Evolutionary conservation across 1,140 invertebrate species (phyloP), one percentile per base, ranked within the genome.

Genomic region (Zaprionus kolodkinae): DNA sequence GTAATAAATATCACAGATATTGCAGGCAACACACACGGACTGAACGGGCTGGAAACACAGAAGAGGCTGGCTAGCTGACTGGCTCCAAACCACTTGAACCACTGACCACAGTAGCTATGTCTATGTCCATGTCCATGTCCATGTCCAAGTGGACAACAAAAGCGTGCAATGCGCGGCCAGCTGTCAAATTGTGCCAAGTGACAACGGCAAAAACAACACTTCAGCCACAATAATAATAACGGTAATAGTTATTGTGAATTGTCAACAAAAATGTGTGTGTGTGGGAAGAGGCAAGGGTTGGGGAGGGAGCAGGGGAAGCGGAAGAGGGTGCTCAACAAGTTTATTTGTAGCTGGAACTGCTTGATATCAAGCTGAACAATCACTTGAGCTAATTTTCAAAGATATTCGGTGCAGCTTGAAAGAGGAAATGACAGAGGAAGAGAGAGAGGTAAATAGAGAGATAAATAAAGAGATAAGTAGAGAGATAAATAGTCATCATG

Each of bases 111-210:
- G 66, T 38, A 69, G 57, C 71, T 50, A 45, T 69, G 56, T 68
- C 65, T 38, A 45, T 69, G 56, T 68, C 65, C 71, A 70, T n/a
- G n/a, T n/a, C n/a, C 57, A 45, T 69, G 56, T 68, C 65, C 50
- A 45, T 69, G 56, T 68, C 65, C 71, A 70, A 70, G 69, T 60
- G 52, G 40, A 56, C 62, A 67, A 55, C 48, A 54, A 72, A 54
- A 48, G 68, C 45, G 68, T 52, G 27, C 60, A 35, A 50, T 55
- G 52, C 64, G 38, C 64, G 50, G 64, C 69, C 64, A 72, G 13
- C 40, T 56, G 61, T 60, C 63, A 66, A 60, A 72, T 67, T 60
- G 55, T 66, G 43, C 43, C 33, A 66, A 70, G 36, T 36, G 43
- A 36, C 68, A 71, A 50, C 50, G 30, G 33, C 1, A 56, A 50